Percentiles rank a stretch among this genome's conserved stretches.
Evolutionary conservation across 2,113 vertebrate genomes (phyloP).

Genomic region (Phylloscopus whistleri): DNA sequence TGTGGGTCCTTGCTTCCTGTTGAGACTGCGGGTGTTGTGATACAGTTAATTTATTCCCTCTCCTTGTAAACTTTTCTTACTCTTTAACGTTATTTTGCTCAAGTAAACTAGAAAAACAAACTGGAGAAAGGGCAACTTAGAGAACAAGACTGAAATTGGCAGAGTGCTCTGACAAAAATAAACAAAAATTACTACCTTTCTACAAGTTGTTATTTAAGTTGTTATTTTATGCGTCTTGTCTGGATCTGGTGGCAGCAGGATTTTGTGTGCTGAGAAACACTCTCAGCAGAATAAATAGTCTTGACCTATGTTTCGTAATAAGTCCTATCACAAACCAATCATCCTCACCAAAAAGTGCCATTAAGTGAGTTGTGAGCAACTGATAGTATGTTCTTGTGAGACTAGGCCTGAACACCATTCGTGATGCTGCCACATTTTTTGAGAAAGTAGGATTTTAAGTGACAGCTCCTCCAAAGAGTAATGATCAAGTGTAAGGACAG

Average conservation of each 20-base stretch:
- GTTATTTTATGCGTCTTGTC: background rate
- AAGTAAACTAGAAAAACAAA: background rate
- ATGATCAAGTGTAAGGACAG: background rate
- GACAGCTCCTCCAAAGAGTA: conserved; percentile 24
- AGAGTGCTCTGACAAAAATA: background rate
- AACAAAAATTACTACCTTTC: background rate
- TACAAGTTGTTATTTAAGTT: background rate
- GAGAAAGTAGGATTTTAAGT: conserved; percentile 9
- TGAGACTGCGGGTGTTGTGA: fast-evolving
- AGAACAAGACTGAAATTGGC: background rate
- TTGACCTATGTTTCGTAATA: background rate
- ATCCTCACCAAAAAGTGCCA: background rate
- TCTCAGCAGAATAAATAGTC: background rate
- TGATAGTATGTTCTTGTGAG: background rate
- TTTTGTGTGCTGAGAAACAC: background rate
- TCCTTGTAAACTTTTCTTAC: background rate
- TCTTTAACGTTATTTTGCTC: background rate
- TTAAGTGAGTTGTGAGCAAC: background rate
- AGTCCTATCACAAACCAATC: background rate
- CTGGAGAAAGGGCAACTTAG: background rate
- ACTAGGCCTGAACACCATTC: background rate
- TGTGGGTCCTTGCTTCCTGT: background rate
- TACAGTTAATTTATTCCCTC: background rate
- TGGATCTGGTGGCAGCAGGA: background rate
- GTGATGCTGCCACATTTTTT: background rate